Conservation (phyloP, 2,888 invertebrate genomes). For the Seira sanloemensis region DNA sequence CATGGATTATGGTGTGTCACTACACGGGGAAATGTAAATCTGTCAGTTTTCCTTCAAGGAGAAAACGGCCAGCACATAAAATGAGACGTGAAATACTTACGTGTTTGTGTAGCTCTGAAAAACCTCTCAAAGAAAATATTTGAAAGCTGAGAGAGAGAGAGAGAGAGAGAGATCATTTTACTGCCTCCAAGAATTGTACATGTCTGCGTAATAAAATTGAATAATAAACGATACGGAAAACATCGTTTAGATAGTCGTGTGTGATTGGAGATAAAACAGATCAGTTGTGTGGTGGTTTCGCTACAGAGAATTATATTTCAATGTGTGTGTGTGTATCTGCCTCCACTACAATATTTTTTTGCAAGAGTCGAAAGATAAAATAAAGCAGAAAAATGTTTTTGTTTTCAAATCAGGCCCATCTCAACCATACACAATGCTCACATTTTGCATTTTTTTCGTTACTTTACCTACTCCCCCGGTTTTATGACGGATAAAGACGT, state of each 20-base stretch:
- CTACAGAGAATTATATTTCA: background rate
- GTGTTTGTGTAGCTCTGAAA: background rate
- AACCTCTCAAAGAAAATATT: background rate
- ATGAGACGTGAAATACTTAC: too few relatives aligned
- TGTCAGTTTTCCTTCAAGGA: constrained; percentile 1
- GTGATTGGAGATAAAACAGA: background rate
- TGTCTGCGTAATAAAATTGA: constrained; percentile 4
- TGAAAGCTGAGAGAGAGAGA: background rate
- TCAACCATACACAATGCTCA: too few relatives aligned
- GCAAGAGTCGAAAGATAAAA: background rate
- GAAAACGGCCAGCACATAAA: background rate
- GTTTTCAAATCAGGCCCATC: constrained; percentile 12
- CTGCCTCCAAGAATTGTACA: background rate
- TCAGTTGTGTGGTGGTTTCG: background rate
- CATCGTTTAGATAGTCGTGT: background rate
- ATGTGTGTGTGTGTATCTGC: too few relatives aligned
- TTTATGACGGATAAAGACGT: background rate
- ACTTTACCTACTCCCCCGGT: background rate
- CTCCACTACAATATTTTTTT: background rate
- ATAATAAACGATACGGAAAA: constrained; percentile 9
- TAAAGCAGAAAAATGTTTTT: background rate
- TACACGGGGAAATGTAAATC: constrained; percentile 10
- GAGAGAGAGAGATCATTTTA: background rate
- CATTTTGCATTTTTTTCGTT: background rate
- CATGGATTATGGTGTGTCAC: background rate